phyloP scores from a whole-genome alignment of 2,113 vertebrate genomes.

The Sinocyclocheilus grahami region DNA sequence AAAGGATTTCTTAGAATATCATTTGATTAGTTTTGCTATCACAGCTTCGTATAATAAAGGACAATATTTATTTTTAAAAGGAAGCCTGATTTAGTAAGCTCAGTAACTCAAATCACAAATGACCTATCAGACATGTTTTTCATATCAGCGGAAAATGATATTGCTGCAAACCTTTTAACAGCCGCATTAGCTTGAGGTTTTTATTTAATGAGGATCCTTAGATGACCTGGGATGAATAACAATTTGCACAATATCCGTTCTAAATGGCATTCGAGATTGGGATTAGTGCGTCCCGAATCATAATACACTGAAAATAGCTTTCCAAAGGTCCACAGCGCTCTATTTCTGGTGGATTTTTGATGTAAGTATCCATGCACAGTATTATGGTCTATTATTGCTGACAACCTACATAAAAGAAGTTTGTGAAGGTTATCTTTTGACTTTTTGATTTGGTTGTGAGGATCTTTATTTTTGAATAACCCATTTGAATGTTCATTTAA shows the following conservation, averaged over 20 bases:
- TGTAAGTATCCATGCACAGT: neutral
- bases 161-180: slow-evolving; percentile 6
- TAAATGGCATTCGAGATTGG: neutral
- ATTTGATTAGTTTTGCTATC: slow-evolving; percentile 37
- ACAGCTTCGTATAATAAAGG: neutral
- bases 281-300: neutral
- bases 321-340: neutral
- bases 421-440: neutral
- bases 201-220: slow-evolving; percentile 9
- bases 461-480: neutral
- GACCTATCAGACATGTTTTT: slow-evolving; percentile 21
- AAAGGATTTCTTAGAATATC: slow-evolving; percentile 30
- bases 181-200: slow-evolving; percentile 5
- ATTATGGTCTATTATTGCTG: neutral
- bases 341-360: neutral
- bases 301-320: neutral
- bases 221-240: slow-evolving; percentile 7
- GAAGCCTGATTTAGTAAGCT: slow-evolving; percentile 13
- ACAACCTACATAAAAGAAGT: neutral
- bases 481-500: neutral
- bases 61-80: slow-evolving; percentile 16
- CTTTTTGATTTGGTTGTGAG: neutral
- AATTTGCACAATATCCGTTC: neutral
- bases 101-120: slow-evolving; percentile 15
- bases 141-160: neutral